A percentile compares a stretch with the other conserved stretches of the same genome.
These are phyloP conservation scores for Scaptomyza polygonia DNA, from an alignment of 2,888 invertebrate species.

Conservation along the genomic window DNA sequence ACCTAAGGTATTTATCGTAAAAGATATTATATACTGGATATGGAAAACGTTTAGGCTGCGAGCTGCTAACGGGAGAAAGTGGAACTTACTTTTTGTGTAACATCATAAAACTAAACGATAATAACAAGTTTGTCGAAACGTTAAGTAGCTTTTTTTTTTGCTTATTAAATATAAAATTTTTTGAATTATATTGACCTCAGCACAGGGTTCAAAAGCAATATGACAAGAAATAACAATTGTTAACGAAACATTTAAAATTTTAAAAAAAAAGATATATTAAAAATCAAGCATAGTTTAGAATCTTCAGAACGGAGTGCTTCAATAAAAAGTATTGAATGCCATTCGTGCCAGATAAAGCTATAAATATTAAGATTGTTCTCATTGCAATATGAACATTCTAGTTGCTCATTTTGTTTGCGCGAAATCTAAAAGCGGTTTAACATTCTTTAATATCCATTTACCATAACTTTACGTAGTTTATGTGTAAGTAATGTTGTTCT, in stretches of 20 bases:
- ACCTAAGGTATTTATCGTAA: constrained; percentile 19
- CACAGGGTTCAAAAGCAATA: too few species aligned
- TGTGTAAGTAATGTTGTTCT: constrained; percentile 8
- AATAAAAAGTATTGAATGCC: neutral
- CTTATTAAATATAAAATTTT: neutral
- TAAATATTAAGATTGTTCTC: too few species aligned
- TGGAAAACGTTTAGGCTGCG: constrained; percentile 10
- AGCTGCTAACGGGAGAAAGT: constrained; percentile 25
- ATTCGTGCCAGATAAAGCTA: neutral
- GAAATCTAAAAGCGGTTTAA: neutral
- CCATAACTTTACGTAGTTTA: neutral
- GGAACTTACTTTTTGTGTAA: neutral
- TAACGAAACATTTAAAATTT: too few species aligned
- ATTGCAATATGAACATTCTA: neutral
- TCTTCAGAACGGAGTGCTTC: neutral
- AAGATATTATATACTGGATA: neutral
- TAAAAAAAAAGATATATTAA: neutral
- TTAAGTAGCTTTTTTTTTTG: neutral
- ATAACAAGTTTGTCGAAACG: neutral
- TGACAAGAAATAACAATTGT: too few species aligned
- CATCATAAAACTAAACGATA: constrained; percentile 22
- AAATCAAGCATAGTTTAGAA: neutral
- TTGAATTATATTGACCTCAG: too few species aligned
- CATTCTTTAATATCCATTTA: neutral
- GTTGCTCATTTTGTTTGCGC: neutral